Percentiles rank a stretch among this genome's conserved stretches.
Evolutionary conservation across 2,888 invertebrate species (phyloP).

Genomic region (Leptinotarsa juncta): DNA sequence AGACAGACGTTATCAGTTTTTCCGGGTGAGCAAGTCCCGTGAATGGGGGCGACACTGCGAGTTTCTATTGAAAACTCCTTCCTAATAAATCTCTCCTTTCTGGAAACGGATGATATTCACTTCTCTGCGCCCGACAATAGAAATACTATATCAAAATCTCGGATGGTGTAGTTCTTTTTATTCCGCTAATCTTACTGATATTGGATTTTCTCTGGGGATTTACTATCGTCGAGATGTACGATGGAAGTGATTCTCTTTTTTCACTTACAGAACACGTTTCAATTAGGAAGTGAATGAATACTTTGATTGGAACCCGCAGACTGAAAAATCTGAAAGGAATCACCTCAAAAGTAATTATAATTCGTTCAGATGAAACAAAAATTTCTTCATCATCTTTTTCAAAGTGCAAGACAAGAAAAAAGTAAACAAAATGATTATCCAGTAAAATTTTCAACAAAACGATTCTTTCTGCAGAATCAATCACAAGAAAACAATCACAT

Average conservation of each 20-base stretch:
- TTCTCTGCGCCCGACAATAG: conserved; percentile 46
- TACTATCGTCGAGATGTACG: background rate
- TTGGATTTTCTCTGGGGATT: conserved; percentile 17
- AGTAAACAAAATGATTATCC: too few species aligned
- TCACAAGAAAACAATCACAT: too few species aligned
- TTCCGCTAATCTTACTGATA: conserved; percentile 24
- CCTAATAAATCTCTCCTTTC: conserved; percentile 50
- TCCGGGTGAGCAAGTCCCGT: conserved; percentile 51
- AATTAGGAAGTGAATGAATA: background rate
- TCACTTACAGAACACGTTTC: background rate
- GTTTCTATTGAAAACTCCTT: conserved; percentile 44
- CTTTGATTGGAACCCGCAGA: background rate
- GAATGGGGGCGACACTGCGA: conserved; percentile 52
- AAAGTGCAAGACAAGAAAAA: too few species aligned
- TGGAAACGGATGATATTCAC: conserved; percentile 49
- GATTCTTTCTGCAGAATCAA: too few species aligned
- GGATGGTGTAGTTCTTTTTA: conserved; percentile 36
- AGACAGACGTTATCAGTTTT: conserved; percentile 59
- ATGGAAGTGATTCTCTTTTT: background rate
- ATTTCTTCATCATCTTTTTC: too few species aligned
- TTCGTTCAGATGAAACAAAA: too few species aligned
- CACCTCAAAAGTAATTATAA: too few species aligned
- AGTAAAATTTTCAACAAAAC: too few species aligned
- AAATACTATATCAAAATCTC: conserved; percentile 47
- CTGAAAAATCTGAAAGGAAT: background rate